These are phyloP conservation scores for Puntigrus tetrazona DNA, from an alignment of 2,113 vertebrate genomes.

Conservation along the genomic window DNA sequence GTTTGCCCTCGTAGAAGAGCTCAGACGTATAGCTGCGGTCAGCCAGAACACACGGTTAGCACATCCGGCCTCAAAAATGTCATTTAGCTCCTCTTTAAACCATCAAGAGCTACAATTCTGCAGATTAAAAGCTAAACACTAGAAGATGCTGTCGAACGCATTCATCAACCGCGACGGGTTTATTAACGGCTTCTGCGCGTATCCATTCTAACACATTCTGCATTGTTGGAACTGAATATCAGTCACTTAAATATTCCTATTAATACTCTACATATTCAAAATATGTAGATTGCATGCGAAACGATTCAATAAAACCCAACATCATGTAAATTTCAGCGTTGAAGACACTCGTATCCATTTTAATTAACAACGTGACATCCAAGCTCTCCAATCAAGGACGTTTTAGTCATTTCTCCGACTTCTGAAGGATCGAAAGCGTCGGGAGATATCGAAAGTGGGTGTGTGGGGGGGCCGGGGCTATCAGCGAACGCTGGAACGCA, in stretches of 20 bases:
- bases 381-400: conserved; percentile 47
- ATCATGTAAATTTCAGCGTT: conserved; percentile 35
- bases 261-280: too few relatives aligned
- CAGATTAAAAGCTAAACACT: not conserved
- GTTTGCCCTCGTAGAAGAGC: conserved; percentile 97
- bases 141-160: not conserved
- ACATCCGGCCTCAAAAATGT: conserved; percentile 15
- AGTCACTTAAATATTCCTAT: not conserved
- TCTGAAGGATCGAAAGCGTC: conserved; percentile 20
- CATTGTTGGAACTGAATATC: conserved; percentile 2
- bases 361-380: conserved; percentile 47
- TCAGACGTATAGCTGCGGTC: conserved; percentile 92
- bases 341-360: conserved; percentile 34
- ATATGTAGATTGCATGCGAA: conserved; percentile 58
- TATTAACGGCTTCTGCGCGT: not conserved
- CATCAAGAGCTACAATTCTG: not conserved
- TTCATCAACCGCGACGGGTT: not conserved
- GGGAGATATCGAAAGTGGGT: not conserved
- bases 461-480: too few relatives aligned
- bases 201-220: not conserved
- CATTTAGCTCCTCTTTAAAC: not conserved
- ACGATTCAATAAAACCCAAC: conserved; percentile 42
- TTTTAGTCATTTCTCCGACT: conserved; percentile 17
- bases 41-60: conserved; percentile 43
- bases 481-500: not conserved